Base-by-base conservation (phyloP, 2,888 invertebrate genomes). In the Acleris literana region DNA sequence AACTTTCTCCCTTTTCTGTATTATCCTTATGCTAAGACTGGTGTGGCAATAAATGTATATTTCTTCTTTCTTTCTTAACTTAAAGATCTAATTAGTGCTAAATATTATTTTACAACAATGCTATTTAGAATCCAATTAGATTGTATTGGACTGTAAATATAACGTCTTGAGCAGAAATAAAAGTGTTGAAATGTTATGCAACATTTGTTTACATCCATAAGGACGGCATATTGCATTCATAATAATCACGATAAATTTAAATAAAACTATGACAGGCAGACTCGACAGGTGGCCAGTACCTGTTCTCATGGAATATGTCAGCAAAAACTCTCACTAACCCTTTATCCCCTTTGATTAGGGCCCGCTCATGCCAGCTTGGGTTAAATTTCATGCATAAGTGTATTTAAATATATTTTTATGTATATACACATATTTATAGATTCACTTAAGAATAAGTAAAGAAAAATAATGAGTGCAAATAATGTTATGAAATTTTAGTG, bases 311-410 rank as follows among this genome's bases (percentile, higher is more conserved):
- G 74, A 71, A 74, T 79, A 84, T 85, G 79, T 84, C 82, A 80
- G 85, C 85, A 88, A 88, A 88, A 88, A 88, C 87, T 84, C 84
- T 84, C 82, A 80, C 83, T 85, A 87, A 85, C 85, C 86, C 86
- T 83, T 85, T 82, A 77, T 73, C 76, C 73, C 71, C 73, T 71
- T 56, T 55, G 48, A 68, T 64, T 69, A 64, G 69, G 69, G 48
- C 58, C 44, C 39, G 46, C 44, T 49, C 64, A 61, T 43, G 29
- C 51, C 46, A 43, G 51, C 48, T 49, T 43, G 53, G 39, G 29
- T 44, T 33, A 7, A 43, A 48, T 55, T 56, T 46, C 22, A 22
- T 46, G 43, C 20, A 58, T 53, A 43, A 33, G 33, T 33, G 9
- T 46, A 39, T 53, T 53, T 58, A 17, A 44, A 4, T 48, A 22